A percentile compares a stretch with the other conserved stretches of the same genome.
Evolutionary conservation across 2,797 vertebrate species (phyloP).

Genomic region (Hirundo rustica): DNA sequence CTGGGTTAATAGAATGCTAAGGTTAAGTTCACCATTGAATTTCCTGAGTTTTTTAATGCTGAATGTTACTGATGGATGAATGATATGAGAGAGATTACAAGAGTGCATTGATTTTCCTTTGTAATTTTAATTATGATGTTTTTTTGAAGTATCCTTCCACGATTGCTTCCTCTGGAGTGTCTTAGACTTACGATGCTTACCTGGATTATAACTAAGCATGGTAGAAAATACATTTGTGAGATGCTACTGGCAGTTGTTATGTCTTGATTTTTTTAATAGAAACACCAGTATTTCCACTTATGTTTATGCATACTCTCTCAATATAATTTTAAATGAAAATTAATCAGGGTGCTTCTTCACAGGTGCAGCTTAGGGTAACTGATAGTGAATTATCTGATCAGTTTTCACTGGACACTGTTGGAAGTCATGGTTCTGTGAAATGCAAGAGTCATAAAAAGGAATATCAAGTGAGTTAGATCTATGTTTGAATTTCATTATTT

Average conservation of each 20-base stretch:
- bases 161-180: background rate
- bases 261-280: background rate
- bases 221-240: background rate
- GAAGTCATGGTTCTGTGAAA: constrained; percentile 93
- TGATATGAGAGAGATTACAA: background rate
- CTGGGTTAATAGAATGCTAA: background rate
- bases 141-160: background rate
- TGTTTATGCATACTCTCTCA: background rate
- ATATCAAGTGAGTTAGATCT: constrained; percentile 84
- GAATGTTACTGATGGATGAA: background rate
- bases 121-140: background rate
- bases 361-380: constrained; percentile 96
- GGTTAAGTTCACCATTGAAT: background rate
- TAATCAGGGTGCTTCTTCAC: background rate
- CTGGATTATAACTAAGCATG: background rate
- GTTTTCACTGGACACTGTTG: constrained; percentile 97
- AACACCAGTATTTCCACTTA: background rate
- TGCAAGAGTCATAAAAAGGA: constrained; percentile 91
- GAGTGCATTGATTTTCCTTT: background rate
- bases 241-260: background rate
- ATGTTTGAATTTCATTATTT: background rate
- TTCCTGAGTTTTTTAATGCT: background rate
- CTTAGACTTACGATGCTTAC: background rate
- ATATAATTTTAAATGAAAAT: background rate
- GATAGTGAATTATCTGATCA: constrained; percentile 94